Conservation (phyloP, 2,797 vertebrate species). For the Alfaro cultratus region DNA sequence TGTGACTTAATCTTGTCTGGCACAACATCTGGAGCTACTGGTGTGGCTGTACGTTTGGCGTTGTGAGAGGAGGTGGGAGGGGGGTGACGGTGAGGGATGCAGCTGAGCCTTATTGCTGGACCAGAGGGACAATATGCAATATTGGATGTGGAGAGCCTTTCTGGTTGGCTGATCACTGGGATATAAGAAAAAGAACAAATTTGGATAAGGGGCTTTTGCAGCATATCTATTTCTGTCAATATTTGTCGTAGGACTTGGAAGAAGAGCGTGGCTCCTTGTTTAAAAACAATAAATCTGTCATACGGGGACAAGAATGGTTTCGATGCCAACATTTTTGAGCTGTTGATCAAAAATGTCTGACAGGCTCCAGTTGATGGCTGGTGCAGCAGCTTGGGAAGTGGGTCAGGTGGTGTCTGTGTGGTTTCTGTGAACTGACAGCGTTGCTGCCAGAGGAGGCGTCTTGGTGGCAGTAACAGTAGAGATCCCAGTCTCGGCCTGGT, state of each 20-base stretch:
- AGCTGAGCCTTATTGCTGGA: conserved; percentile 24
- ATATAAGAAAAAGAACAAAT: not conserved
- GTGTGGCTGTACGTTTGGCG: conserved; percentile 38
- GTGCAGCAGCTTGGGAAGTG: conserved; percentile 52
- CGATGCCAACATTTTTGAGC: conserved; percentile 30
- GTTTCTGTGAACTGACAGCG: conserved; percentile 34
- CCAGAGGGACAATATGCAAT: conserved; percentile 5
- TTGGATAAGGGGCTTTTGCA: conserved; percentile 11
- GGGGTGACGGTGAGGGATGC: conserved; percentile 20
- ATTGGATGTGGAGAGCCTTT: conserved; percentile 14
- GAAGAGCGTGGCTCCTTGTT: not conserved
- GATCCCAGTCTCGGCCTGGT: conserved; percentile 20
- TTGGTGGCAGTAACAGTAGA: conserved; percentile 36
- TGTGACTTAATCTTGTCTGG: conserved; percentile 69
- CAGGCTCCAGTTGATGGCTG: conserved; percentile 43
- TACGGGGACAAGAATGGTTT: conserved; percentile 39
- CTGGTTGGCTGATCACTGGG: conserved; percentile 9
- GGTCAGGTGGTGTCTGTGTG: conserved; percentile 63
- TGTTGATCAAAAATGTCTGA: conserved; percentile 27
- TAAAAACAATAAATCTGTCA: conserved; percentile 38
- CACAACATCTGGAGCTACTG: conserved; percentile 61
- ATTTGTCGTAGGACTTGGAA: conserved; percentile 24
- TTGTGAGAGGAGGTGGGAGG: conserved; percentile 7
- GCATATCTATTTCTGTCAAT: not conserved
- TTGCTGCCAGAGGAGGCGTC: conserved; percentile 42